phyloP scores from a whole-genome alignment of 2,113 vertebrate genomes.

The Caranx ignobilis region DNA sequence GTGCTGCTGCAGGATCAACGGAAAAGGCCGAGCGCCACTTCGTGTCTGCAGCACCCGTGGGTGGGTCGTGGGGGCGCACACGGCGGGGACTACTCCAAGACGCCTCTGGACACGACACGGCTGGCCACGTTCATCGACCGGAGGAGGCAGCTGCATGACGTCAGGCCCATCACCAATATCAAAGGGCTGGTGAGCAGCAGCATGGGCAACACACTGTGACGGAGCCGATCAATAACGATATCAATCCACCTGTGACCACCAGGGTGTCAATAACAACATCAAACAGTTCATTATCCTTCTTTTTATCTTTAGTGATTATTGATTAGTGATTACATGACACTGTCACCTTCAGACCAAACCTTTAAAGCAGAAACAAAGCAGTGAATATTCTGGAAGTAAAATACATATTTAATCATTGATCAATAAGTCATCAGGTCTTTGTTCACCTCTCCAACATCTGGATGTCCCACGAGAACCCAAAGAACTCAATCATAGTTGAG shows the following conservation, averaged over 20 bases:
- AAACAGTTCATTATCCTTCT: conserved; percentile 16
- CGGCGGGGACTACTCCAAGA: conserved; percentile 91
- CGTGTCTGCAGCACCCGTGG: conserved; percentile 96
- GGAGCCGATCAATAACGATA: not conserved
- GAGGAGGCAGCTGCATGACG: conserved; percentile 92
- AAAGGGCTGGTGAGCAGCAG: conserved; percentile 90
- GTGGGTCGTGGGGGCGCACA: conserved; percentile 88
- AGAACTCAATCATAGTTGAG: conserved; percentile 12
- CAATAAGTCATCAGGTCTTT: not conserved
- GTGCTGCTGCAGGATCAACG: conserved; percentile 92
- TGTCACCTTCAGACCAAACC: not conserved
- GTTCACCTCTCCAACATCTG: not conserved
- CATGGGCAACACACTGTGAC: conserved; percentile 83
- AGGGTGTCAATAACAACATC: not conserved
- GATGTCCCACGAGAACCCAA: conserved; percentile 6
- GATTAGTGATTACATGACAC: not conserved
- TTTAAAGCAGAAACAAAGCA: not conserved
- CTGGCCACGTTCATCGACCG: conserved; percentile 94
- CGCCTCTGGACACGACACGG: conserved; percentile 92
- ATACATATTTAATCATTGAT: not conserved
- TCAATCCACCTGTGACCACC: not conserved
- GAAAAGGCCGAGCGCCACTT: conserved; percentile 89
- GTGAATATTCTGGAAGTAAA: not conserved
- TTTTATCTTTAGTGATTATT: conserved; percentile 11
- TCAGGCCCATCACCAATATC: conserved; percentile 89